phyloP scores from a whole-genome alignment of 2,113 vertebrate genomes.

The Megalops atlanticus region DNA sequence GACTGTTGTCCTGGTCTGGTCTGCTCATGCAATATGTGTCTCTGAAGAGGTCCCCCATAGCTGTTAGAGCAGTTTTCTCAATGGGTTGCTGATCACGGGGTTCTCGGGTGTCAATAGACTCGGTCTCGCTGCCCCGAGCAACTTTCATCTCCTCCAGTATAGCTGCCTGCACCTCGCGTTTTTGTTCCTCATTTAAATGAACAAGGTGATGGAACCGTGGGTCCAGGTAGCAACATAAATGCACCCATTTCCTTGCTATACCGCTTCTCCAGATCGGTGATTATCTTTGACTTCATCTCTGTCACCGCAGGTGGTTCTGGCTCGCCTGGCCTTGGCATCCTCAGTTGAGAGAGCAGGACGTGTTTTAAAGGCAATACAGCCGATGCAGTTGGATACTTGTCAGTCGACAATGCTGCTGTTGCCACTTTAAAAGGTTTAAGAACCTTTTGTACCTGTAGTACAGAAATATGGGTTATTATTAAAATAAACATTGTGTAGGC shows the following conservation, averaged over 20 bases:
- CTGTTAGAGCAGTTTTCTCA: slow-evolving; percentile 4
- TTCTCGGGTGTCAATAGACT: no score
- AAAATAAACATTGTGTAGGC: not conserved
- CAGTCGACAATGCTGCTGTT: slow-evolving; percentile 14
- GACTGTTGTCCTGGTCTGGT: slow-evolving; percentile 8
- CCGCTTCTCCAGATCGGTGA: slow-evolving; percentile 4
- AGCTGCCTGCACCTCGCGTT: not conserved
- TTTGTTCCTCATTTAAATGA: slow-evolving; percentile 21
- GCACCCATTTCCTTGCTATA: not conserved
- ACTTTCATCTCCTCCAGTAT: slow-evolving; percentile 5
- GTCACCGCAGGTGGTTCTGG: not conserved
- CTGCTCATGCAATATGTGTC: slow-evolving; percentile 11
- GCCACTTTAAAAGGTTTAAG: slow-evolving; percentile 22
- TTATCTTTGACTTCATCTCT: slow-evolving; percentile 20
- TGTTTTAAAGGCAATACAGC: slow-evolving; percentile 25
- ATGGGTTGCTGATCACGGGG: no score
- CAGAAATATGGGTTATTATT: not conserved
- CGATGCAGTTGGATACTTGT: slow-evolving; percentile 18
- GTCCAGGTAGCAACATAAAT: slow-evolving; percentile 8
- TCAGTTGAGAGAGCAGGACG: slow-evolving; percentile 22
- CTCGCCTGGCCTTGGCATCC: not conserved
- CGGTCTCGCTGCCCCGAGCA: no score
- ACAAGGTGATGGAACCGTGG: slow-evolving; percentile 17
- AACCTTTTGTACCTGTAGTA: slow-evolving; percentile 7
- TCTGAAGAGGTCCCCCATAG: slow-evolving; percentile 17